Conservation (phyloP, 2,888 invertebrate genomes). For the Meghimatium bilineatum region DNA sequence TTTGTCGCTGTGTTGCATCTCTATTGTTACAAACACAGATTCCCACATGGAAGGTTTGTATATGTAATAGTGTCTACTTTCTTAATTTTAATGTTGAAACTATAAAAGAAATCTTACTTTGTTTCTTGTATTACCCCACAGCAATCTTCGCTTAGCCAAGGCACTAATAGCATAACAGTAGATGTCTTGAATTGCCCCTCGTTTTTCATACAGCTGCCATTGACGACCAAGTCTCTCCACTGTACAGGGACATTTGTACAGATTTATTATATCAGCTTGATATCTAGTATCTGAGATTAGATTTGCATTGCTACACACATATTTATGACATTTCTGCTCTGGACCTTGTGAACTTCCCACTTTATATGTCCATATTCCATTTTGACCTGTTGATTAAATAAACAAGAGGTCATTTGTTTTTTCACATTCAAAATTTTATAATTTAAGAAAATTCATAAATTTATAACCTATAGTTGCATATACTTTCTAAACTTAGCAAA, state of each 20-base stretch:
- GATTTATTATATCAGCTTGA: constrained; percentile 2
- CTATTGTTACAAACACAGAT: too few species aligned
- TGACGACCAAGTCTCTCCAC: constrained; percentile 35
- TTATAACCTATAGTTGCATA: too few species aligned
- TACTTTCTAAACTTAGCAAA: too few species aligned
- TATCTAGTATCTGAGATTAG: constrained; percentile 9
- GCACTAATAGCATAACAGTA: constrained; percentile 36
- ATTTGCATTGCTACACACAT: constrained; percentile 25
- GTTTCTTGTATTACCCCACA: constrained; percentile 8
- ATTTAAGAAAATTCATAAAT: too few species aligned
- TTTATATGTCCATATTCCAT: constrained; percentile 20
- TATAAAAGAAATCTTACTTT: not conserved
- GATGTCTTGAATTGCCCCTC: constrained; percentile 9
- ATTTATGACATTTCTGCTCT: constrained; percentile 30
- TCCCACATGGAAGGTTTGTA: not conserved
- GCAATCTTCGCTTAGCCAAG: constrained; percentile 19
- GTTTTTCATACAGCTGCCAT: constrained; percentile 37
- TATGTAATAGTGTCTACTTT: too few species aligned
- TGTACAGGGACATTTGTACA: constrained; percentile 37
- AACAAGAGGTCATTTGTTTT: not conserved
- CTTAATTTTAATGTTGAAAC: not conserved
- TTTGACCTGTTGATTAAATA: not conserved
- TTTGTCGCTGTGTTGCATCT: too few species aligned
- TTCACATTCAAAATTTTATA: too few species aligned
- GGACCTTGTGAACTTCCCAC: constrained; percentile 13